Conservation (phyloP, 64 coral and sea anemone genomes). For the Pocillopora verrucosa region DNA sequence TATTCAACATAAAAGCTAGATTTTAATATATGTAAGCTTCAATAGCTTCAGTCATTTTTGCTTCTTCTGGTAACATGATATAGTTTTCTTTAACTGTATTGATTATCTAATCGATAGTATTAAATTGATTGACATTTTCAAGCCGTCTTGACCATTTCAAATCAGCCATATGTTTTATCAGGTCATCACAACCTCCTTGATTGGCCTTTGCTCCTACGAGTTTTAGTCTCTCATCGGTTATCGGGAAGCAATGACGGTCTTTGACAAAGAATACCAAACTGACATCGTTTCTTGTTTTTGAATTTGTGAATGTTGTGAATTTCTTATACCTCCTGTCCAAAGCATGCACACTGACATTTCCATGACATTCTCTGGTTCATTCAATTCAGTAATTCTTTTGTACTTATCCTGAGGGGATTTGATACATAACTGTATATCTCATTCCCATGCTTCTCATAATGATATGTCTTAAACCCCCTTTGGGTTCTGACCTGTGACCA, state of each 20-base stretch:
- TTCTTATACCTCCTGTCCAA: neutral
- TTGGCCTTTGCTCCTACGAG: slow-evolving; percentile 1
- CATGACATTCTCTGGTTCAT: slow-evolving; percentile 31
- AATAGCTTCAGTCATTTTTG: neutral
- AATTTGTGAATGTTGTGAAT: no score
- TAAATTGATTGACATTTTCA: neutral
- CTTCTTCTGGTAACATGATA: neutral
- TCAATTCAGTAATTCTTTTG: slow-evolving; percentile 28
- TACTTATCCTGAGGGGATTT: slow-evolving; percentile 35
- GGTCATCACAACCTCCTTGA: slow-evolving; percentile 8
- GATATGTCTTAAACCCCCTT: slow-evolving; percentile 34
- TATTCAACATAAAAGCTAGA: no score
- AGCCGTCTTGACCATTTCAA: slow-evolving; percentile 26
- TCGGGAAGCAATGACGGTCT: slow-evolving; percentile 5
- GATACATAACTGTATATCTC: slow-evolving; percentile 9
- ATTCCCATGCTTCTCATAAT: slow-evolving; percentile 8
- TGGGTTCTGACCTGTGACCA: slow-evolving; percentile 43
- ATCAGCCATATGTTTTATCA: neutral
- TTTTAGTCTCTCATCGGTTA: slow-evolving; percentile 28
- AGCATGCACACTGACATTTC: slow-evolving; percentile 30
- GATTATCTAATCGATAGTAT: neutral
- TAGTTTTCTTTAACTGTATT: neutral
- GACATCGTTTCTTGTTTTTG: neutral
- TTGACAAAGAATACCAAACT: slow-evolving; percentile 10
- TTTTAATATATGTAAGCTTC: neutral